Evolutionary conservation across 2,888 invertebrate genomes (phyloP).

Genomic region (Spicauda simplicius): DNA sequence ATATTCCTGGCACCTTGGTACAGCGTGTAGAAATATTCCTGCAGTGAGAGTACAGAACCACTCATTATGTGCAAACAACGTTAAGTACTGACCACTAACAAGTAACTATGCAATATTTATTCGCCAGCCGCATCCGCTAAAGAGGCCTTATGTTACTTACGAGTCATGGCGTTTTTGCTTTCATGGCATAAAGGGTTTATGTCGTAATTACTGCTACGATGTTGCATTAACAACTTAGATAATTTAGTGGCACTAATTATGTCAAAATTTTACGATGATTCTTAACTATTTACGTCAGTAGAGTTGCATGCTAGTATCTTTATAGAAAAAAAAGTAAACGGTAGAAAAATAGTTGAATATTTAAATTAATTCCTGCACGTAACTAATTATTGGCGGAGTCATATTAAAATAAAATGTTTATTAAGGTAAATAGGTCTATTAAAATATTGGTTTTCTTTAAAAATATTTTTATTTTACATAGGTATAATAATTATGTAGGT

Average conservation of each 20-base stretch:
- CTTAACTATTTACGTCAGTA: neutral
- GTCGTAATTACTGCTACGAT: conserved; percentile 20
- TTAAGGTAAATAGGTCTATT: too few species aligned
- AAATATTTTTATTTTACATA: too few species aligned
- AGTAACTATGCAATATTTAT: conserved; percentile 26
- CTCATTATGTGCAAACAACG: conserved; percentile 31
- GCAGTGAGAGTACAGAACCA: conserved; percentile 31
- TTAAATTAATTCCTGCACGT: too few species aligned
- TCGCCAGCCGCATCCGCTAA: conserved; percentile 31
- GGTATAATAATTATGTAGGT: too few species aligned
- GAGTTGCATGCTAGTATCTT: neutral
- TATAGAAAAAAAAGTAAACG: too few species aligned
- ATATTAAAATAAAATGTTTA: too few species aligned
- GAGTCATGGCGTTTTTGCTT: conserved; percentile 29
- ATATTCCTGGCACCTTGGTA: conserved; percentile 18
- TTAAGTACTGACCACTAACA: conserved; percentile 24
- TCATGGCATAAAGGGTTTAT: conserved; percentile 20
- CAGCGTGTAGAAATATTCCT: conserved; percentile 8
- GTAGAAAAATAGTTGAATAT: too few species aligned
- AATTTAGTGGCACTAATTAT: neutral
- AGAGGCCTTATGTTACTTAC: conserved; percentile 18
- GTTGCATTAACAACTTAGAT: neutral
- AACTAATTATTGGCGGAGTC: too few species aligned
- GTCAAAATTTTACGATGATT: neutral
- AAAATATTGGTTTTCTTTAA: too few species aligned